phyloP scores from a whole-genome alignment of 2,113 vertebrate species.

The Cinclus mexicanus region DNA sequence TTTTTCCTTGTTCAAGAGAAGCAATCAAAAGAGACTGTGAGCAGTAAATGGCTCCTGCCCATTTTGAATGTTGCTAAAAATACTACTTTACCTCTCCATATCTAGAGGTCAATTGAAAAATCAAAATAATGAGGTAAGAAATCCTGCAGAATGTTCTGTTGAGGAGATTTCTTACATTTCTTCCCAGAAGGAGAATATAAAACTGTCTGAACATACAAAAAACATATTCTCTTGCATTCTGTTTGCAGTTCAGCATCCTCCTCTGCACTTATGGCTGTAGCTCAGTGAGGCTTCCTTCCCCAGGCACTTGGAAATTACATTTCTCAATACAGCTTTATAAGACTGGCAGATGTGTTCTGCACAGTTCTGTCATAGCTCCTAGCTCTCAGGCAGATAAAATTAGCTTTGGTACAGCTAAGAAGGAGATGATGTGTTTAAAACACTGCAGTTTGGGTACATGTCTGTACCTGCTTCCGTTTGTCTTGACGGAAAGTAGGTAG shows the following conservation, averaged over 20 bases:
- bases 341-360: constrained; percentile 30
- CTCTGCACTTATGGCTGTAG: background rate
- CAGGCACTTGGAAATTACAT: constrained; percentile 16
- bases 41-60: constrained; percentile 33
- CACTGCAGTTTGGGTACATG: constrained; percentile 3
- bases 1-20: background rate
- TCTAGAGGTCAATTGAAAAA: constrained; percentile 62
- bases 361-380: background rate
- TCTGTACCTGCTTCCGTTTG: constrained; percentile 14
- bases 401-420: constrained; percentile 13
- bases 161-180: background rate
- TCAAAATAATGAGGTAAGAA: constrained; percentile 36
- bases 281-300: constrained; percentile 36
- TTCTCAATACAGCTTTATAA: constrained; percentile 8
- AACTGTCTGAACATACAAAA: background rate
- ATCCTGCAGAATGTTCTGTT: background rate
- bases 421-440: background rate
- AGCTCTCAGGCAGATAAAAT: constrained; percentile 27
- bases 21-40: constrained; percentile 15
- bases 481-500: background rate
- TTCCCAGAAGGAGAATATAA: background rate
- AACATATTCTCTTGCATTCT: background rate
- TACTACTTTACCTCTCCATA: background rate
- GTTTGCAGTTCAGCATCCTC: background rate
- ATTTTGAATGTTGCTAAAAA: constrained; percentile 51